Base-by-base conservation (phyloP, 1,140 invertebrate genomes). In the Pogonomyrmex barbatus region DNA sequence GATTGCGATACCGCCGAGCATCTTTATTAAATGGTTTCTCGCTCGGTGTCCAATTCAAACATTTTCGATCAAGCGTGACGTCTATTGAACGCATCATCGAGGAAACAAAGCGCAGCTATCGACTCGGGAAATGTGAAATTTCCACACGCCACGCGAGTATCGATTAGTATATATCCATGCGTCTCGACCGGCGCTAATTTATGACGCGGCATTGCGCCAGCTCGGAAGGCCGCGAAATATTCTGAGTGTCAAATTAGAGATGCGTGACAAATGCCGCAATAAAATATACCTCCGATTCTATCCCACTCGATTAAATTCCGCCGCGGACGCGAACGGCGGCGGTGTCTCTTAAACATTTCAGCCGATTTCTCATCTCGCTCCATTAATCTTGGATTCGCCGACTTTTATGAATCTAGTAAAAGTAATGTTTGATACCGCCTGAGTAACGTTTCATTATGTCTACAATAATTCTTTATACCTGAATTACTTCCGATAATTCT, bases 111-210 rank as follows among this genome's bases (percentile, higher is more conserved):
- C 56, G 62, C 52, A 9, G 50, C 36, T 86, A 82, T 77, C 75
- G 63, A 65, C 33, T 45, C 24, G 79, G 47, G 45, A 89, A 89
- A 86, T 82, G 87, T 89, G 77, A 86, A 89, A 86, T 89, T 87
- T 89, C 62, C 71, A 73, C 60, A 30, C 47, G 47, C 54, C 45
- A 67, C 24, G 56, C 76, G 47, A 77, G 39, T 89, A 89, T 89
- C 85, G 88, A 89, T 89, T 75, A 83, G 58, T 42, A 24, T 24
- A 24, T 24, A 68, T 58, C 30, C 30, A 33, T 17, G 30, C 36
- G 39, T 45, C 56, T 79, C 24, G 39, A 39, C 10, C 62, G 47
- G 45, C 39, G 58, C 42, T 76, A 68, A 76, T 88, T 65, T 68
- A 68, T 75, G 14, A 42, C 62, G 17, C 30, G 62, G 70, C 87